phyloP scores from a whole-genome alignment of 2,113 vertebrate genomes.

The Gadus macrocephalus region DNA sequence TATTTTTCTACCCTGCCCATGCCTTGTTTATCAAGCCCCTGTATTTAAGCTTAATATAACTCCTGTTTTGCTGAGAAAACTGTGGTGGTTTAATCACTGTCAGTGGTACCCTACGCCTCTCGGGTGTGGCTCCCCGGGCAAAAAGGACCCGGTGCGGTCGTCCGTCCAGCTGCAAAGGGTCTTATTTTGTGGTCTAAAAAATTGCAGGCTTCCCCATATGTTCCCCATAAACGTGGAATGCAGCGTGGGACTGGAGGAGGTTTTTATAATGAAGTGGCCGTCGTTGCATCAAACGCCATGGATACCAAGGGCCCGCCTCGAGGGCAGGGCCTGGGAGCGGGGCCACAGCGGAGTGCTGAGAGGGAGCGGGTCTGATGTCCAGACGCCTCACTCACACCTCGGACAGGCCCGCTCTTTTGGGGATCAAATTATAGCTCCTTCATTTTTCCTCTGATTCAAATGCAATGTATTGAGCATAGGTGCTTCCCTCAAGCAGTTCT shows the following conservation, averaged over 20 bases:
- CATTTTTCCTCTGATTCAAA: too few species aligned
- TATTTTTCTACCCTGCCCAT: slow-evolving; percentile 67
- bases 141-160: slow-evolving; percentile 72
- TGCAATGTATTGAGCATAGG: too few species aligned
- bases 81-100: slow-evolving; percentile 75
- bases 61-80: slow-evolving; percentile 80
- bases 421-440: too few species aligned
- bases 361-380: slow-evolving; percentile 27
- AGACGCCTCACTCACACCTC: slow-evolving; percentile 51
- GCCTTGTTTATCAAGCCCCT: slow-evolving; percentile 83
- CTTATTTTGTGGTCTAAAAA: slow-evolving; percentile 78
- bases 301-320: slow-evolving; percentile 37
- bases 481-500: too few species aligned
- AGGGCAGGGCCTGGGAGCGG: slow-evolving; percentile 38
- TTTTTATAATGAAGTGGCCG: slow-evolving; percentile 74
- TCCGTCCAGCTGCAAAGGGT: slow-evolving; percentile 75
- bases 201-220: slow-evolving; percentile 73
- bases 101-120: slow-evolving; percentile 76
- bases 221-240: slow-evolving; percentile 76
- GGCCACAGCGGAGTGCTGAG: slow-evolving; percentile 9
- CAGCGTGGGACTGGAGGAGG: slow-evolving; percentile 75
- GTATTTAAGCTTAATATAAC: slow-evolving; percentile 87
- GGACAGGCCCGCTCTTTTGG: slow-evolving; percentile 9
- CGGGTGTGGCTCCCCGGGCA: slow-evolving; percentile 65
- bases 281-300: slow-evolving; percentile 74